Conservation (phyloP, 2,113 vertebrate species). For the Gasterosteus nipponicus region DNA sequence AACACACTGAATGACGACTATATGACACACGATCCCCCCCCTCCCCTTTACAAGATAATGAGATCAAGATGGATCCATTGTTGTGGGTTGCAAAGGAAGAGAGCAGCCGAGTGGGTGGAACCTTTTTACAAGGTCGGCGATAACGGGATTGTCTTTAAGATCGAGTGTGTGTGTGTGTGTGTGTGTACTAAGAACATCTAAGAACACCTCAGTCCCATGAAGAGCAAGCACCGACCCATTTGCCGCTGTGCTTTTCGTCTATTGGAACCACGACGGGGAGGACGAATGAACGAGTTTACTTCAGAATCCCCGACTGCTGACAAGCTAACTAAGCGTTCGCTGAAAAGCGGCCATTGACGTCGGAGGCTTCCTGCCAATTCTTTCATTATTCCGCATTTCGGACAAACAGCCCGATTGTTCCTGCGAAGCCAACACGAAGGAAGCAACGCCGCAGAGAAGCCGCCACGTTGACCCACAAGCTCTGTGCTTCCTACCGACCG, state of each 20-base stretch:
- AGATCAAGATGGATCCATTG: background rate
- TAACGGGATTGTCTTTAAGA: constrained; percentile 9
- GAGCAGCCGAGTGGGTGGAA: background rate
- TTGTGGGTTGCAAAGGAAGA: background rate
- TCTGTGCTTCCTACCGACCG: background rate
- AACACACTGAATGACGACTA: background rate
- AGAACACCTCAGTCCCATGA: background rate
- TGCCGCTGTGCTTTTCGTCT: background rate
- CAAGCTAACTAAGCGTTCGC: background rate
- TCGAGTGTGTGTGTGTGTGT: constrained; percentile 2
- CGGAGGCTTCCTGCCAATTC: constrained; percentile 20
- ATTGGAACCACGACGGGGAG: background rate
- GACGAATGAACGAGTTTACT: constrained; percentile 4
- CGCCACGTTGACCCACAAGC: background rate
- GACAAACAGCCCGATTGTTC: constrained; percentile 29
- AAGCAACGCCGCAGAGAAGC: constrained; percentile 17
- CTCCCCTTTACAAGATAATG: background rate
- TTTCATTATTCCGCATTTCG: background rate
- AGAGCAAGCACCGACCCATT: too few relatives aligned
- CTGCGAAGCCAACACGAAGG: background rate
- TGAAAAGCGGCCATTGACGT: too few relatives aligned
- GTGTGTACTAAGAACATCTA: background rate
- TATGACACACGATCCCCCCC: background rate
- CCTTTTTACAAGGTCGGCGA: background rate
- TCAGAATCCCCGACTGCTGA: constrained; percentile 9